These are phyloP conservation scores for Pachycephala philippinensis DNA, from an alignment of 2,113 vertebrate species.

Conservation along the genomic window DNA sequence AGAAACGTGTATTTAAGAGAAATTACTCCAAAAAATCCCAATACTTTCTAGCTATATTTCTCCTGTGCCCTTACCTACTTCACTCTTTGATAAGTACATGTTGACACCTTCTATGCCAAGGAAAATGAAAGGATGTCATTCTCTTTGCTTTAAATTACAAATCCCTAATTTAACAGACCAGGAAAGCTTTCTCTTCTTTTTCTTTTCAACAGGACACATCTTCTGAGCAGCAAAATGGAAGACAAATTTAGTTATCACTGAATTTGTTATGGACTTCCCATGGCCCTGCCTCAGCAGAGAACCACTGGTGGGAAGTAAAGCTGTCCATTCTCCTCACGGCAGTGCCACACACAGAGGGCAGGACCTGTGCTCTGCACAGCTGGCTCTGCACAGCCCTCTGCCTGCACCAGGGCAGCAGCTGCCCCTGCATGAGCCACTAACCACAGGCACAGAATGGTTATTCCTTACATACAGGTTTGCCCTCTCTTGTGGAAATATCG, in stretches of 20 bases:
- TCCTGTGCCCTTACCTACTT: not conserved
- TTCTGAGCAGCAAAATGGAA: not conserved
- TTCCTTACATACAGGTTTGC: accelerated
- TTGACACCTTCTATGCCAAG: not conserved
- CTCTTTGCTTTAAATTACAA: not conserved
- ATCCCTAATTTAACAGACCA: not conserved
- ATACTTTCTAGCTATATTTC: not conserved
- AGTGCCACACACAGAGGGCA: accelerated
- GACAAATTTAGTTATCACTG: not conserved
- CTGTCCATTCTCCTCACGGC: accelerated
- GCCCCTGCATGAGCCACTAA: accelerated
- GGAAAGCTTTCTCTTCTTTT: not conserved
- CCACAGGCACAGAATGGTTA: not conserved
- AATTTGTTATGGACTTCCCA: not conserved
- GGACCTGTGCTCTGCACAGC: not conserved
- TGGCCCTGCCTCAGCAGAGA: not conserved
- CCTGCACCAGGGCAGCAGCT: not conserved
- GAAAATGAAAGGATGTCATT: not conserved
- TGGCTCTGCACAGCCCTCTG: not conserved
- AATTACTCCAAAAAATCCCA: not conserved
- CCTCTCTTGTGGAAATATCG: not conserved
- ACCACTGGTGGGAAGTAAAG: not conserved
- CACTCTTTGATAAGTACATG: not conserved
- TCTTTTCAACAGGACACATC: not conserved
- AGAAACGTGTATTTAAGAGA: not conserved